A percentile compares a stretch with the other conserved stretches of the same genome.
Evolutionary conservation across 1,140 invertebrate genomes (phyloP).

Genomic region (Trichoplusia ni): DNA sequence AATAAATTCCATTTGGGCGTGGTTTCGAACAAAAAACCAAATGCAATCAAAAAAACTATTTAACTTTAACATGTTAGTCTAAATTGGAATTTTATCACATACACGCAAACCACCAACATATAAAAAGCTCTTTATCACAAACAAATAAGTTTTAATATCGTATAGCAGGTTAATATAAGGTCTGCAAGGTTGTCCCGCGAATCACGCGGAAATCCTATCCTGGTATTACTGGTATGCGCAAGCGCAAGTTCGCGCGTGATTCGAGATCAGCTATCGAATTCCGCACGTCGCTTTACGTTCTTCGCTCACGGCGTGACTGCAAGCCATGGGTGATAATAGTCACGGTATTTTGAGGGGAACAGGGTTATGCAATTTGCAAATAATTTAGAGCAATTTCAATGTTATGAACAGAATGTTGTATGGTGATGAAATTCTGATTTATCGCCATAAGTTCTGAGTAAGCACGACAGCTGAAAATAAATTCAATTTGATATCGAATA

Average conservation of each 20-base stretch:
- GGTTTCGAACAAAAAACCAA: too few relatives aligned
- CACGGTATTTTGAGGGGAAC: background rate
- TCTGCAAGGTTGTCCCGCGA: conserved; percentile 6
- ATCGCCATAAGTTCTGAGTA: too few relatives aligned
- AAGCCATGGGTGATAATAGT: background rate
- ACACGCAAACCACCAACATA: background rate
- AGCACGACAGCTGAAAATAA: too few relatives aligned
- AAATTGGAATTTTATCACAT: conserved; percentile 1
- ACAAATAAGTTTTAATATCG: background rate
- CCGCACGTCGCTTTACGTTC: conserved; percentile 10
- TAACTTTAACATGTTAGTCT: background rate
- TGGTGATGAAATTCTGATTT: too few relatives aligned
- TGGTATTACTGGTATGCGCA: conserved; percentile 3
- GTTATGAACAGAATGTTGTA: too few relatives aligned
- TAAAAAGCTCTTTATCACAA: too few relatives aligned
- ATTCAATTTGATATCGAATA: too few relatives aligned
- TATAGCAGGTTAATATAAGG: background rate
- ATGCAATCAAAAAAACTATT: background rate
- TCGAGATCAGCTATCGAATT: conserved; percentile 51
- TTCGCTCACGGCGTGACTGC: background rate
- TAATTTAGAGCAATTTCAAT: too few relatives aligned
- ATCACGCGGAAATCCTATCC: conserved; percentile 32
- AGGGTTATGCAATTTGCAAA: too few relatives aligned
- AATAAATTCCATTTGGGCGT: too few relatives aligned
- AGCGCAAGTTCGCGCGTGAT: conserved; percentile 47